Conservation (phyloP, 2,888 invertebrate species). For the Melinopterus prodromus region DNA sequence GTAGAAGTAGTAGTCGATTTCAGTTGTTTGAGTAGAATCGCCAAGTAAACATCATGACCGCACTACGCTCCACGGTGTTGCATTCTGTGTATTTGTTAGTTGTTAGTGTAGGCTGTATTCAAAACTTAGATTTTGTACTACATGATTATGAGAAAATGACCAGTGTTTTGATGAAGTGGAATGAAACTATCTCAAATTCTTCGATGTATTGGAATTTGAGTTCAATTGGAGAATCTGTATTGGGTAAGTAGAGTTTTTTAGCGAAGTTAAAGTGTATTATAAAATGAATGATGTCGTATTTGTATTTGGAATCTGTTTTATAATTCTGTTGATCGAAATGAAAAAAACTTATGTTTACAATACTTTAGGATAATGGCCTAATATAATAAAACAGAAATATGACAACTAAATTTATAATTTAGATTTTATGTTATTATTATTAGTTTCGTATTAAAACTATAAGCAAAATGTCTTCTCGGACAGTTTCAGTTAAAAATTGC, state of each 20-base stretch:
- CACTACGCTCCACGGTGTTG: neutral
- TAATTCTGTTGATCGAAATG: too few relatives aligned
- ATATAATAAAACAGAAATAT: too few relatives aligned
- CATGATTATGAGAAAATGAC: slow-evolving; percentile 61
- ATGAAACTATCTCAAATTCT: slow-evolving; percentile 54
- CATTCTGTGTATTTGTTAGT: neutral
- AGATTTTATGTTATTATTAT: too few relatives aligned
- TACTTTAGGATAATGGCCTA: too few relatives aligned
- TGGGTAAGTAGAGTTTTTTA: slow-evolving; percentile 55
- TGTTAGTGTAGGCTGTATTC: neutral
- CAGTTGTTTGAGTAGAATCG: neutral
- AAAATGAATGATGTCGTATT: too few relatives aligned
- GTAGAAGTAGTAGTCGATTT: slow-evolving; percentile 12
- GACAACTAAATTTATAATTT: too few relatives aligned
- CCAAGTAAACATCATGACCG: neutral
- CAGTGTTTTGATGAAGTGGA: slow-evolving; percentile 52
- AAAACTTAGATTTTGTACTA: slow-evolving; percentile 24
- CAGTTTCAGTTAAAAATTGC: too few relatives aligned
- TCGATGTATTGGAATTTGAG: slow-evolving; percentile 58
- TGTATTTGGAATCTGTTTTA: too few relatives aligned
- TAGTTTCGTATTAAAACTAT: too few relatives aligned
- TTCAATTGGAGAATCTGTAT: slow-evolving; percentile 67
- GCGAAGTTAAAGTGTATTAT: neutral
- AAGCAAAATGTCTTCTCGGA: too few relatives aligned
- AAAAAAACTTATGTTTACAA: too few relatives aligned